Conservation (phyloP, 1,140 invertebrate species). For the Drosophila gunungcola region DNA sequence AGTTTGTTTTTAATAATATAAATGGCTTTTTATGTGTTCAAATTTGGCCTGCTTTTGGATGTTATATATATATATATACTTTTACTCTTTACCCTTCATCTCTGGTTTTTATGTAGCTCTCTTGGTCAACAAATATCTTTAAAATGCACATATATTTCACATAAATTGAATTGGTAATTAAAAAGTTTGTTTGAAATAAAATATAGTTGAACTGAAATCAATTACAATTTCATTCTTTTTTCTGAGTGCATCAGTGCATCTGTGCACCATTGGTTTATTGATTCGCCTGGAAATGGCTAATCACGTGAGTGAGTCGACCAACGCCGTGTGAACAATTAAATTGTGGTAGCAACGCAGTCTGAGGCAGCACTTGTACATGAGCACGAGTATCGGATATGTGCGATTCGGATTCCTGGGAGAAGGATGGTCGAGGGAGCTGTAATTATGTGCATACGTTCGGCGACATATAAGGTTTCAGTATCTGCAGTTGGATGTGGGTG, state of each 20-base stretch:
- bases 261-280: slow-evolving; percentile 13
- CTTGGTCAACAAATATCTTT: no score
- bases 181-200: no score
- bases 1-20: no score
- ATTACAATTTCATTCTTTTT: neutral
- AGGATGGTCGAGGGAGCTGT: neutral
- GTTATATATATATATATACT: no score
- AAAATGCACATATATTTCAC: no score
- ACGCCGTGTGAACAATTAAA: slow-evolving; percentile 41
- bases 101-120: no score
- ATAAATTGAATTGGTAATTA: no score
- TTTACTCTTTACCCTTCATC: no score
- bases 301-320: slow-evolving; percentile 34
- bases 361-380: slow-evolving; percentile 7
- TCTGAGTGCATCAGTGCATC: neutral
- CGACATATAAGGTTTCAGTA: neutral
- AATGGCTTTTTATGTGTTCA: no score
- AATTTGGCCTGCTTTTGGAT: no score
- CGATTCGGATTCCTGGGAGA: neutral
- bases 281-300: slow-evolving; percentile 47
- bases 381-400: neutral
- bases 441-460: slow-evolving; percentile 33
- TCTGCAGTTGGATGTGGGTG: slow-evolving; percentile 5
- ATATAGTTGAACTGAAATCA: no score
- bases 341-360: slow-evolving; percentile 25